Percentiles rank a stretch among this genome's conserved stretches.
Evolutionary conservation across 2,888 invertebrate species (phyloP).

Genomic region (Mesochorus sp.): DNA sequence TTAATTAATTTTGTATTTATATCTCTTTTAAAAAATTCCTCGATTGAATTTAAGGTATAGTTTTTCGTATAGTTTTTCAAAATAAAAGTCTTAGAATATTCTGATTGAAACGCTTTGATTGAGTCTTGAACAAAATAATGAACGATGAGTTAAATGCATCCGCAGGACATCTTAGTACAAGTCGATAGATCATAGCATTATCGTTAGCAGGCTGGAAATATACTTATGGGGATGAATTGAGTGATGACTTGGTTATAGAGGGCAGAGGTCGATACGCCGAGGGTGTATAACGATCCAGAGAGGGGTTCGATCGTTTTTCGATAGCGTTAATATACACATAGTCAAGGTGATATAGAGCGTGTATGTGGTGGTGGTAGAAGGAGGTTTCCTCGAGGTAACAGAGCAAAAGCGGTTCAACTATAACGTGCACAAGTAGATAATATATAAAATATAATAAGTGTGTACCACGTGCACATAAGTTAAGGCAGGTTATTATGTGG

Average conservation of each 20-base stretch:
- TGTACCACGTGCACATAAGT: no score
- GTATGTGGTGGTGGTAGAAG: slow-evolving; percentile 45
- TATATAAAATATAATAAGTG: no score
- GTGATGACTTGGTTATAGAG: slow-evolving; percentile 31
- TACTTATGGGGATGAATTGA: not conserved
- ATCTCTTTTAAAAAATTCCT: no score
- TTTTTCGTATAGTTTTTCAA: no score
- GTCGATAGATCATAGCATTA: not conserved
- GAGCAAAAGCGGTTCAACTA: slow-evolving; percentile 17
- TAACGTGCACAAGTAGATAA: not conserved
- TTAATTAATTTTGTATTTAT: no score
- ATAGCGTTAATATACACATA: not conserved
- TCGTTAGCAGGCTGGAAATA: slow-evolving; percentile 31
- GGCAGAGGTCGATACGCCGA: slow-evolving; percentile 47
- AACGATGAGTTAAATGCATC: no score
- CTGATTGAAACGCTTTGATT: no score
- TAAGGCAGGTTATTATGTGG: slow-evolving; percentile 49
- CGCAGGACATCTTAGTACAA: no score
- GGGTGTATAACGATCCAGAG: slow-evolving; percentile 15
- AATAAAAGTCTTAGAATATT: no score
- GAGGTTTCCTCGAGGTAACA: slow-evolving; percentile 33
- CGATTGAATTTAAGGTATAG: no score
- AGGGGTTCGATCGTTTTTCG: slow-evolving; percentile 24
- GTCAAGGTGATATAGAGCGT: not conserved
- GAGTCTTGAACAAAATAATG: no score